phyloP scores from a whole-genome alignment of 2,888 invertebrate genomes.

The Scaptodrosophila latifasciaeformis region DNA sequence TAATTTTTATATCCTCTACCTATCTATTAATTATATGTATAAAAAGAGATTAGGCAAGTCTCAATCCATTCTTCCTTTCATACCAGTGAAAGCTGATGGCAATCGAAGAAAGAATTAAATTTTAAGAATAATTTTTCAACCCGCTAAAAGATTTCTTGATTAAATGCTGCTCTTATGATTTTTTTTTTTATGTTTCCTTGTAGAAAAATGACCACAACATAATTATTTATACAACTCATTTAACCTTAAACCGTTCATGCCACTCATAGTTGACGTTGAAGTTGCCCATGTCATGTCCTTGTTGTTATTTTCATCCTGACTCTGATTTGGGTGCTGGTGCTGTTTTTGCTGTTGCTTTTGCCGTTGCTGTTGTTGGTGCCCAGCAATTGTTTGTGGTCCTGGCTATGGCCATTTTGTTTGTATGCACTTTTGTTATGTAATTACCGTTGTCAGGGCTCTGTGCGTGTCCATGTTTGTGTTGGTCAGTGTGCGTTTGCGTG shows the following conservation, averaged over 20 bases:
- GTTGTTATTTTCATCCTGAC: background rate
- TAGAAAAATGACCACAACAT: slow-evolving; percentile 41
- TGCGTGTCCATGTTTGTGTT: no score
- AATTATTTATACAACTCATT: slow-evolving; percentile 53
- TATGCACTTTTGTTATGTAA: slow-evolving; percentile 54
- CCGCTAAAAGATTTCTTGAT: no score
- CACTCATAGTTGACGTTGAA: no score
- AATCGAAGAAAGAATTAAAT: no score
- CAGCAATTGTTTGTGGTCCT: slow-evolving; percentile 1
- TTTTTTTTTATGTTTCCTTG: slow-evolving; percentile 15
- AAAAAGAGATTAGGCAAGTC: no score
- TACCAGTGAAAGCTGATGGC: no score
- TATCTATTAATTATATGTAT: no score
- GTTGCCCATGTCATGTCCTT: slow-evolving; percentile 21
- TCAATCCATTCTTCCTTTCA: no score
- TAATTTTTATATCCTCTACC: no score
- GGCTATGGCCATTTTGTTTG: slow-evolving; percentile 26
- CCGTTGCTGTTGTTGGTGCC: background rate
- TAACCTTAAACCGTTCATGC: no score
- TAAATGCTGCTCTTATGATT: background rate
- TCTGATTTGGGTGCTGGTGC: background rate
- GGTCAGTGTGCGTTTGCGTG: no score
- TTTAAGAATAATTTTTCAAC: no score
- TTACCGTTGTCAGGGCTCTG: slow-evolving; percentile 34
- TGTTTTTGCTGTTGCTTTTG: slow-evolving; percentile 2